Base-by-base conservation (phyloP, 2,888 invertebrate species). In the Campopleginae sp. region DNA sequence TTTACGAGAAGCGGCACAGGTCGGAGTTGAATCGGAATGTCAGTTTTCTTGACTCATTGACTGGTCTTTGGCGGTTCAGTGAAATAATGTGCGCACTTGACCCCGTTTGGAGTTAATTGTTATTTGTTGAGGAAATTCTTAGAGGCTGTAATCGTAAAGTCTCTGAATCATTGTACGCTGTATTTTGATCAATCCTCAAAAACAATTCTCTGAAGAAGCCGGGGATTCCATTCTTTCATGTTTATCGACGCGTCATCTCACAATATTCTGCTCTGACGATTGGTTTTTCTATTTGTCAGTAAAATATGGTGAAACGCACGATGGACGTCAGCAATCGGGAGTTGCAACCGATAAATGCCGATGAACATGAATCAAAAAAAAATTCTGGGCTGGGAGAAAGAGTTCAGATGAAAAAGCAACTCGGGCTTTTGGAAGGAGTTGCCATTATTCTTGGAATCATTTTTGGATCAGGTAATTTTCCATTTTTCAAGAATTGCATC, bases 391-490 rank as follows among this genome's bases (percentile, higher is more conserved):
- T 63, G n/a, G 82, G 87, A 27, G 95, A 95, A 84, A 96, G 95
- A 93, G 95, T 97, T 23, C 96, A 96, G 92, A 96, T 99, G 95
- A 97, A 98, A 91, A 98, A 98, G 92, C 97, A 98, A 92, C 95
- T 99, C 23, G 98, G 98, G 0, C 94, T 99, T 66, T 94, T 98
- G 8, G 98, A 98, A 94, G 98, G 98, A 12, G 97, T 98, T 23
- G 98, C 98, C 48, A 98, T 99, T 88, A 99, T 99, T 91, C 95
- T 98, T 85, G 99, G 99, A 80, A 97, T 98, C 79, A 98, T 99
- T 90, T 97, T 98, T 91, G 99, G 99, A 19, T 98, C 98, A 88
- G 97, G 97, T 95, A 93, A 90, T 42, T 31, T 23, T 31, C 5
- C 5, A 66, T 33, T 72, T 54, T 19, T 54, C 1, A 6, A n/a